Evolutionary conservation across 2,888 invertebrate species (phyloP).

Genomic region (Orthonychiurus folsomi): DNA sequence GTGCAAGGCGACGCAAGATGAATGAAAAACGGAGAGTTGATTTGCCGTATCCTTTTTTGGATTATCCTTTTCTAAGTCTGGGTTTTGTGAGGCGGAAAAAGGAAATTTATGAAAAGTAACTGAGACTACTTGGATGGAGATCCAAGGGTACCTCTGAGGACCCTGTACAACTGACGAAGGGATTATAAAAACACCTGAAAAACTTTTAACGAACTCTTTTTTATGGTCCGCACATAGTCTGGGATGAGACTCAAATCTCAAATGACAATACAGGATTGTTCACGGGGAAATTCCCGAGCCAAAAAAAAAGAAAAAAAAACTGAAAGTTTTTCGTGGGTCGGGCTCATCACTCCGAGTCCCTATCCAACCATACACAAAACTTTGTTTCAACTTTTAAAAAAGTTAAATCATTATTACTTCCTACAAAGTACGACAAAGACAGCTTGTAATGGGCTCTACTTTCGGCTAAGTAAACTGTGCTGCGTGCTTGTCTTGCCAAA

Average conservation of each 20-base stretch:
- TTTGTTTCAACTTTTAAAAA: slow-evolving; percentile 1
- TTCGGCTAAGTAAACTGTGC: too few relatives aligned
- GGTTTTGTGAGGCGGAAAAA: not conserved
- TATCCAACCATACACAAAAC: not conserved
- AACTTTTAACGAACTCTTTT: not conserved
- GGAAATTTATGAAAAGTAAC: too few relatives aligned
- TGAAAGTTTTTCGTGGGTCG: too few relatives aligned
- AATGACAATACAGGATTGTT: not conserved
- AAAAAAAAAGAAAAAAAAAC: not conserved
- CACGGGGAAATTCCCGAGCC: not conserved
- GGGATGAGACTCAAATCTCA: not conserved
- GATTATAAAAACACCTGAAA: not conserved
- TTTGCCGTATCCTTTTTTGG: too few relatives aligned
- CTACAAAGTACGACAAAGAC: too few relatives aligned
- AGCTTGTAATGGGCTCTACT: too few relatives aligned
- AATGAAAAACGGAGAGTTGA: not conserved
- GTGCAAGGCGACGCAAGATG: not conserved
- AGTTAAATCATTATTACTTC: not conserved
- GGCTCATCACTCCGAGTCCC: not conserved
- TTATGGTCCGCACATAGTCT: not conserved
- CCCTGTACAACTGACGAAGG: too few relatives aligned
- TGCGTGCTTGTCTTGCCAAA: too few relatives aligned
- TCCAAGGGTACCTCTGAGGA: too few relatives aligned
- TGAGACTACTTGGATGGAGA: too few relatives aligned
- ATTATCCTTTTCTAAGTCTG: not conserved